Conservation (phyloP, 1,140 invertebrate genomes). For the Cotesia chilonis region DNA sequence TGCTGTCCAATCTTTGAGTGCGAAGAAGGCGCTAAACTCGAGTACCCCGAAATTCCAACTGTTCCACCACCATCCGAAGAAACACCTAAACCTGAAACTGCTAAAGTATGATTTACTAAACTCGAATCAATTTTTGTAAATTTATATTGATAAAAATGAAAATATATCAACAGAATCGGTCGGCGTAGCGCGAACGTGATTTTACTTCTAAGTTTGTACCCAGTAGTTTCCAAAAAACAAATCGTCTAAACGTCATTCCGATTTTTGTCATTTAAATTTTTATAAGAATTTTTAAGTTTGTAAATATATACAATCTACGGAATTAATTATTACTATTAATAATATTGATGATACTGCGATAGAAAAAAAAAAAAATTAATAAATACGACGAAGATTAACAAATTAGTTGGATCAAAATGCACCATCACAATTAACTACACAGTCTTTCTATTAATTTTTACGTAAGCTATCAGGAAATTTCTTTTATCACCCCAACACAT, state of each 20-base stretch:
- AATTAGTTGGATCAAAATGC: no score
- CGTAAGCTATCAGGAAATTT: constrained; percentile 3
- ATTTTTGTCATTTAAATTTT: background rate
- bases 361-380: no score
- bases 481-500: background rate
- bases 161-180: background rate
- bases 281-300: no score
- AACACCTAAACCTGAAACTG: constrained; percentile 55
- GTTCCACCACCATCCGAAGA: constrained; percentile 65
- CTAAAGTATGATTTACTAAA: constrained; percentile 41
- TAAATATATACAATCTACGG: background rate
- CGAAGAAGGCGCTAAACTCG: constrained; percentile 81
- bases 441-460: background rate
- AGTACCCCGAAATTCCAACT: constrained; percentile 83
- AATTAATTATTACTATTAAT: background rate
- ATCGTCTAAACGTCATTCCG: constrained; percentile 4
- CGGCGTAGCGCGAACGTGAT: background rate
- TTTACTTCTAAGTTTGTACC: background rate
- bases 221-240: constrained; percentile 9
- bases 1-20: constrained; percentile 88
- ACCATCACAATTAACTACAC: background rate
- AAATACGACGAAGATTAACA: no score
- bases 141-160: constrained; percentile 7
- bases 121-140: background rate
- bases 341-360: no score